Base-by-base conservation (phyloP, 1,140 invertebrate genomes). In the Parasteatoda tepidariorum region DNA sequence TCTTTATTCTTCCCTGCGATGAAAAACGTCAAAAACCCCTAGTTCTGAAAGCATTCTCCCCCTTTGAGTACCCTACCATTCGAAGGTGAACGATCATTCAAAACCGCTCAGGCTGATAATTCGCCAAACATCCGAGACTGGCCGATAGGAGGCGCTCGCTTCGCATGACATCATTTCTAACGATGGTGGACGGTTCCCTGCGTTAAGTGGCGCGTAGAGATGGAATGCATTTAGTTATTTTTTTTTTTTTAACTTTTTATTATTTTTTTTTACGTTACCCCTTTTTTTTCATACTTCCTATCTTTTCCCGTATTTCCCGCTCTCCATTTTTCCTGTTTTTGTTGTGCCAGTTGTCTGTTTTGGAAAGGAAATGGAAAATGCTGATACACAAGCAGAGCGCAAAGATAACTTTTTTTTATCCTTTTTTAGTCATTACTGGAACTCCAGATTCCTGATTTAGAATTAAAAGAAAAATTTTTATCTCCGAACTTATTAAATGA, bases 81-180 rank as follows among this genome's bases (percentile, higher is more conserved):
- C 31, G 54, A 70, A 73, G 73, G 73, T 62, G 55, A 28, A 59
- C 76, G 48, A 79, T 79, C 76, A 79, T 79, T 79, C 76, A 79
- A 79, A 79, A 79, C 48, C 76, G 54, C 24, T 79, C 76, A 79
- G 22, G 62, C 76, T 68, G 48, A 68, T 79, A 79, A 79, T 79
- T 48, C 62, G 31, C 66, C 76, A 79, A 79, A 68, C 76, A 79
- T 79, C 76, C 48, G 62, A 79, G 59, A 68, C 76, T 64, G 30
- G 31, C 22, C 76, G 76, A 68, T 68, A 79, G 76, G 68, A 64
- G 76, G 76, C 41, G 64, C 41, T 22, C 7, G 38, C 62, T 38
- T 79, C 64, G 62, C 31, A 31, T 79, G 76, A 79, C 76, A 64
- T 68, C 66, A 68, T 79, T 68, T 59, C 76, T 79, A 68, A 79